Evolutionary conservation across 2,797 vertebrate genomes (phyloP).

Genomic region (Urosaurus nigricauda): DNA sequence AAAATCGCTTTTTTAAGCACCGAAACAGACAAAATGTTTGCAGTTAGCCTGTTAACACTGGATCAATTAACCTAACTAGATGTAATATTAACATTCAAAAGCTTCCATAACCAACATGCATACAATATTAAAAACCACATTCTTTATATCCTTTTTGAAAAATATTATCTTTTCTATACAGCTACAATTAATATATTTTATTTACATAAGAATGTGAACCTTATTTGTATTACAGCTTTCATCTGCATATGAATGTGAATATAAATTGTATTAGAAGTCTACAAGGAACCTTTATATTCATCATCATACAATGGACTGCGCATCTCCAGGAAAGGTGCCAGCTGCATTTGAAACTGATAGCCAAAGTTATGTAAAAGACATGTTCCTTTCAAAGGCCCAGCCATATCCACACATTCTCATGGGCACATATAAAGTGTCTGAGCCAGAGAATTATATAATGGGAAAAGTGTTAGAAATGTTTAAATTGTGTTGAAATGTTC

Average conservation of each 20-base stretch:
- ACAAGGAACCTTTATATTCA: not conserved
- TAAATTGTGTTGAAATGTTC: too few species aligned
- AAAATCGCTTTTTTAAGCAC: not conserved
- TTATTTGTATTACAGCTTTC: not conserved
- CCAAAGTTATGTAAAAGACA: not conserved
- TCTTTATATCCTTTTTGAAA: not conserved
- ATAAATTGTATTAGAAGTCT: not conserved
- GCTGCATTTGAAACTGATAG: not conserved
- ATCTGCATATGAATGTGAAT: not conserved
- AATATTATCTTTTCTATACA: not conserved
- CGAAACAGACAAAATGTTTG: not conserved
- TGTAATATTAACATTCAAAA: not conserved
- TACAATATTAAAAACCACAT: too few species aligned
- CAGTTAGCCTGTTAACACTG: not conserved
- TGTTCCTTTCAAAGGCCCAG: too few species aligned
- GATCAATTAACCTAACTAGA: not conserved
- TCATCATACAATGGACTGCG: not conserved
- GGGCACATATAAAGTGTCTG: too few species aligned
- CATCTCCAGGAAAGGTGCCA: too few species aligned
- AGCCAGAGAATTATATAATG: too few species aligned
- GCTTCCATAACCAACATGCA: not conserved
- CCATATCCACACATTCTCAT: too few species aligned
- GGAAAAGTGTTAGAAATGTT: too few species aligned
- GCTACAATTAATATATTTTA: constrained; percentile 7
- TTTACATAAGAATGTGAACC: not conserved